Percentiles rank a stretch among this genome's conserved stretches.
Evolutionary conservation across 2,888 invertebrate species (phyloP).

Genomic region (Merodon equestris): DNA sequence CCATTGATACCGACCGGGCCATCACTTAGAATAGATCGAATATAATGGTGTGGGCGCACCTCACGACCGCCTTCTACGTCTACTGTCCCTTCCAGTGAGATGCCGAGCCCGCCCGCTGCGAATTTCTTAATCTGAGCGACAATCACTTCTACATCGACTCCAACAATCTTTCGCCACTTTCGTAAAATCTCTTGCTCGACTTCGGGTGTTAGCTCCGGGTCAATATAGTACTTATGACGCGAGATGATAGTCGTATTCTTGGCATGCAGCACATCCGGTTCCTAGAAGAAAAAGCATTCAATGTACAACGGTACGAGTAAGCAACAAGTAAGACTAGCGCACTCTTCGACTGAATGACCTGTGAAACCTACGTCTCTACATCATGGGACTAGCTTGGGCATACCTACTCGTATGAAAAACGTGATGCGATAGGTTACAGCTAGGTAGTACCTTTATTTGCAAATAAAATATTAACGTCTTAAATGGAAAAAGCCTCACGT

Average conservation of each 20-base stretch:
- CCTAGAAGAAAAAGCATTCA: conserved; percentile 56
- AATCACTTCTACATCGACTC: conserved; percentile 86
- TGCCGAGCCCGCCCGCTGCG: conserved; percentile 95
- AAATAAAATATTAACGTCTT: conserved; percentile 63
- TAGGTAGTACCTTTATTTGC: conserved; percentile 49
- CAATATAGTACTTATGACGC: conserved; percentile 78
- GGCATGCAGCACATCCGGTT: conserved; percentile 71
- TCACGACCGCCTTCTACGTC: conserved; percentile 98
- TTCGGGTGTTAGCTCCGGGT: conserved; percentile 82
- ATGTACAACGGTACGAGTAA: neutral
- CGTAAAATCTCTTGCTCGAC: conserved; percentile 88
- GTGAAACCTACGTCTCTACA: neutral
- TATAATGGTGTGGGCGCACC: conserved; percentile 98
- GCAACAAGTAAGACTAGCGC: neutral
- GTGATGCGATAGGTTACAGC: conserved; percentile 24
- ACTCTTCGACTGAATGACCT: neutral
- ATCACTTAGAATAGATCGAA: conserved; percentile 97
- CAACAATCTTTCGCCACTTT: conserved; percentile 91
- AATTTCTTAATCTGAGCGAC: conserved; percentile 92
- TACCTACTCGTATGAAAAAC: no score
- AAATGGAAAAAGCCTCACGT: conserved; percentile 38
- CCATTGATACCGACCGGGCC: conserved; percentile 97
- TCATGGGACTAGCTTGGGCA: conserved; percentile 23
- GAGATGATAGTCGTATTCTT: conserved; percentile 72
- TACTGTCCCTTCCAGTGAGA: conserved; percentile 98